Percentiles rank a stretch among this genome's conserved stretches.
Evolutionary conservation across 2,113 vertebrate genomes (phyloP).

Genomic region (Cyprinus carpio): DNA sequence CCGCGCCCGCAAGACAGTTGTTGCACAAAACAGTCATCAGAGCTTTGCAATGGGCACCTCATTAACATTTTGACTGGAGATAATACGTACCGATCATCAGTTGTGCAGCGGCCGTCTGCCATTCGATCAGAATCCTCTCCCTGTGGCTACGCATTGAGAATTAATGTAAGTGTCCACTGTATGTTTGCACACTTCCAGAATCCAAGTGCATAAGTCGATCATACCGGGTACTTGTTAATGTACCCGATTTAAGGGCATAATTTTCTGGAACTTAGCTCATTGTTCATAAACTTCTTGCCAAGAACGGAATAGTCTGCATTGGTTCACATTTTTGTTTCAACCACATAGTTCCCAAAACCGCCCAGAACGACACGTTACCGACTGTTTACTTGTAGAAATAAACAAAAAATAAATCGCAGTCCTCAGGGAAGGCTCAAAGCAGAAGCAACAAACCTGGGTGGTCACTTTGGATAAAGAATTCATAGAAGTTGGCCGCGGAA

Average conservation of each 20-base stretch:
- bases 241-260: background rate
- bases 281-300: constrained; percentile 3
- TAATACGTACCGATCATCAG: too few relatives aligned
- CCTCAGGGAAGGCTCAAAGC: background rate
- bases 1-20: too few relatives aligned
- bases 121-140: too few relatives aligned
- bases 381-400: background rate
- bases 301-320: background rate
- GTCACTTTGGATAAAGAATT: background rate
- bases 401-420: background rate
- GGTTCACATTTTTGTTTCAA: constrained; percentile 8
- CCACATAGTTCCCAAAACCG: too few relatives aligned
- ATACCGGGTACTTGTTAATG: background rate
- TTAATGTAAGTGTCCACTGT: too few relatives aligned
- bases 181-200: too few relatives aligned
- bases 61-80: too few relatives aligned
- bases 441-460: background rate
- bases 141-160: too few relatives aligned
- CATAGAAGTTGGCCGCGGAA: background rate
- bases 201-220: accelerated
- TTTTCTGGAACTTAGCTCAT: constrained; percentile 22
- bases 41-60: too few relatives aligned
- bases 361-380: background rate
- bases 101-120: background rate
- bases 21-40: too few relatives aligned